Conservation (phyloP, 2,797 vertebrate species). For the Zenarchopterus dispar region DNA sequence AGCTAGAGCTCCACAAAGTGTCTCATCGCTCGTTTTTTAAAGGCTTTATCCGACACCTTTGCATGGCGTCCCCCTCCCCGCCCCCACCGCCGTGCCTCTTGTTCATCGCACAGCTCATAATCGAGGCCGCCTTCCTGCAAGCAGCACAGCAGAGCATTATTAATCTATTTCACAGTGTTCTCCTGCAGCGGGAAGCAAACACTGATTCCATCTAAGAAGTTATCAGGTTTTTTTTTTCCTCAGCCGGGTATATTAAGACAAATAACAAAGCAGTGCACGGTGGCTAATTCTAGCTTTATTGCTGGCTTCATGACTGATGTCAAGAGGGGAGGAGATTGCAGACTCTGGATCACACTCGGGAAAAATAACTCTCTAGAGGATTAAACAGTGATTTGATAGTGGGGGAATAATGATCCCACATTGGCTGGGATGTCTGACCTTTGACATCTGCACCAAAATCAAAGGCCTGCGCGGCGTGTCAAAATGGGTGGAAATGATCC, state of each 20-base stretch:
- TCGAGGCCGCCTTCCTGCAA: constrained; percentile 41
- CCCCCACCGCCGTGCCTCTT: constrained; percentile 51
- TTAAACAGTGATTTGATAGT: constrained; percentile 57
- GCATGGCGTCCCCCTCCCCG: constrained; percentile 18
- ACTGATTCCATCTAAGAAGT: constrained; percentile 50
- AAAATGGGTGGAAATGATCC: constrained; percentile 57
- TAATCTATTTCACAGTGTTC: constrained; percentile 69
- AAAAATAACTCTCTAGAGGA: constrained; percentile 40
- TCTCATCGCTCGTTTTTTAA: constrained; percentile 42
- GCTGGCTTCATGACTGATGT: constrained; percentile 32
- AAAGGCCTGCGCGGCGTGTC: constrained; percentile 48
- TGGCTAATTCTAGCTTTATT: constrained; percentile 36
- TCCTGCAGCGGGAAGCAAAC: constrained; percentile 59
- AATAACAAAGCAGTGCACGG: constrained; percentile 16
- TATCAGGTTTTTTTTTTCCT: constrained; percentile 30
- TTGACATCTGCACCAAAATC: constrained; percentile 55
- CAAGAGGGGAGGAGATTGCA: constrained; percentile 52
- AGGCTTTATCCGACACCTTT: constrained; percentile 1
- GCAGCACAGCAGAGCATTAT: constrained; percentile 58
- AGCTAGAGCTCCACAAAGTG: constrained; percentile 9
- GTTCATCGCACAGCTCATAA: constrained; percentile 65
- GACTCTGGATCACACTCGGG: constrained; percentile 21
- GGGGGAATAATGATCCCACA: constrained; percentile 54
- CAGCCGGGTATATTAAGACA: constrained; percentile 24
- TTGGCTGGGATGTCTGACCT: constrained; percentile 65